These are phyloP conservation scores for Plagodis dolabraria DNA, from an alignment of 2,888 invertebrate genomes.

Conservation along the genomic window DNA sequence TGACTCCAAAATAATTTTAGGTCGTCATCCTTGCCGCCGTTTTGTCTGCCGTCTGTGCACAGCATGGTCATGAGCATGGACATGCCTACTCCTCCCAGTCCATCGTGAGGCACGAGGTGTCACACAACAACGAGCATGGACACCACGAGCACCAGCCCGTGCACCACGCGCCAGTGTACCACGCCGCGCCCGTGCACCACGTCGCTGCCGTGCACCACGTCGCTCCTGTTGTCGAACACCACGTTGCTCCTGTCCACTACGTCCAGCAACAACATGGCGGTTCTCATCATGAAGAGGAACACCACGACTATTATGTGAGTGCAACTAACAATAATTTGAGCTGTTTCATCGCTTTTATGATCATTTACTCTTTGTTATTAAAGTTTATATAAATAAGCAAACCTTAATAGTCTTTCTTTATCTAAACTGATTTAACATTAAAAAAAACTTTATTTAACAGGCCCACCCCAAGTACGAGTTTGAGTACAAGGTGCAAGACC, in stretches of 20 bases:
- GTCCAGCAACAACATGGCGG: constrained; percentile 27
- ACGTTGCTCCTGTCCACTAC: constrained; percentile 26
- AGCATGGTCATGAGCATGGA: constrained; percentile 49
- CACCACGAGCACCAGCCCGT: constrained; percentile 24
- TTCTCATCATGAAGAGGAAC: constrained; percentile 44
- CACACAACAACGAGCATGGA: constrained; percentile 30
- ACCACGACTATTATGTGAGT: constrained; percentile 61
- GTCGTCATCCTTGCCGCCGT: constrained; percentile 41
- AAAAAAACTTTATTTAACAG: no score
- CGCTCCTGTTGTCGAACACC: constrained; percentile 12
- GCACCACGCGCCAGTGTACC: constrained; percentile 31
- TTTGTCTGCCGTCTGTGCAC: constrained; percentile 46
- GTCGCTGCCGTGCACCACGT: constrained; percentile 26
- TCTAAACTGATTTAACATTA: no score
- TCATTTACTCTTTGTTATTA: no score
- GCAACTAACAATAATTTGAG: no score
- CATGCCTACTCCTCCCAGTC: constrained; percentile 52
- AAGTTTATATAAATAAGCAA: no score
- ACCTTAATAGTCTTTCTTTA: no score
- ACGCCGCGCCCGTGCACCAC: constrained; percentile 30
- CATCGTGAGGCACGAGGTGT: constrained; percentile 45
- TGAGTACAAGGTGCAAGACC: no score
- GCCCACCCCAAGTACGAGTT: no score
- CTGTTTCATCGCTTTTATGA: no score
- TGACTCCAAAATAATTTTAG: constrained; percentile 13